These are phyloP conservation scores for Neogobius melanostomus DNA, from an alignment of 2,113 vertebrate species.

Conservation along the genomic window DNA sequence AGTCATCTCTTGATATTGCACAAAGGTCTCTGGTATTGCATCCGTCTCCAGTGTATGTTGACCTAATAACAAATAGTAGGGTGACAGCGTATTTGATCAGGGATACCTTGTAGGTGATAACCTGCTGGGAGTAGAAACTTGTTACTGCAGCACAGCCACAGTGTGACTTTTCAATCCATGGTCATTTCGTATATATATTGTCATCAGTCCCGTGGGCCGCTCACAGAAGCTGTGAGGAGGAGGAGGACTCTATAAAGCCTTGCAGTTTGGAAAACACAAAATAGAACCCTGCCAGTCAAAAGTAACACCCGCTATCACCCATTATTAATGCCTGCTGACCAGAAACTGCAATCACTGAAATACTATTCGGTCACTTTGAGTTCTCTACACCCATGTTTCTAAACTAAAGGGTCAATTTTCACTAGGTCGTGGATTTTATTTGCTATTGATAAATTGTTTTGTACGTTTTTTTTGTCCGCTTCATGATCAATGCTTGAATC, in stretches of 20 bases:
- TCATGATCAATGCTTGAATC: too few species aligned
- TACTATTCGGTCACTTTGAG: too few species aligned
- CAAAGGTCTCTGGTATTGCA: not conserved
- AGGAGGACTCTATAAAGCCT: not conserved
- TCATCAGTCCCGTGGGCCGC: slow-evolving; percentile 2
- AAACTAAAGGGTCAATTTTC: too few species aligned
- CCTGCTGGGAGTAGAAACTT: slow-evolving; percentile 17
- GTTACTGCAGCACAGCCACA: slow-evolving; percentile 21
- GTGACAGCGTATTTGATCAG: slow-evolving; percentile 6
- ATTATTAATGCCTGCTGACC: too few species aligned
- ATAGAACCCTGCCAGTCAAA: not conserved
- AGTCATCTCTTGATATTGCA: not conserved
- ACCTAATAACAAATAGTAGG: not conserved
- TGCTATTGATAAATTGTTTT: too few species aligned
- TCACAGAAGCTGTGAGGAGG: not conserved
- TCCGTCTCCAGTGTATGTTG: not conserved
- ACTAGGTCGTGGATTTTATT: too few species aligned
- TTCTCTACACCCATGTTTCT: too few species aligned
- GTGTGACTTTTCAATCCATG: slow-evolving; percentile 14
- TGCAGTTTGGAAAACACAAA: not conserved
- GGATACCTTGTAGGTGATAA: slow-evolving; percentile 15
- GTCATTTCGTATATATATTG: not conserved
- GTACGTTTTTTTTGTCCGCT: too few species aligned
- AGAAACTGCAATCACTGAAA: too few species aligned
- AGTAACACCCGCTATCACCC: too few species aligned